These are phyloP conservation scores for Periophthalmus magnuspinnatus DNA, from an alignment of 2,797 vertebrate species.

Conservation along the genomic window DNA sequence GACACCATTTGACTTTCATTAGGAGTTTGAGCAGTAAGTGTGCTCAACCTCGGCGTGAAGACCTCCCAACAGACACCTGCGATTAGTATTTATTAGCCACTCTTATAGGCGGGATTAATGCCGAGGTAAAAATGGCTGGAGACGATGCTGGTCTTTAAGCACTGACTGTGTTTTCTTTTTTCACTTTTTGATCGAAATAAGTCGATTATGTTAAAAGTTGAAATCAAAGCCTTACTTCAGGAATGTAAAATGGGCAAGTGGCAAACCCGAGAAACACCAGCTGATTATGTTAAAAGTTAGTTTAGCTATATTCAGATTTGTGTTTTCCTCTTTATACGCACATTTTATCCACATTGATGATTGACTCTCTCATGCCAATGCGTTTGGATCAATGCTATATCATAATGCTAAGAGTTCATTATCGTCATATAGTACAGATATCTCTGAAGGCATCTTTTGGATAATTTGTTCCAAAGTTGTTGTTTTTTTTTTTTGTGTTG, in stretches of 20 bases:
- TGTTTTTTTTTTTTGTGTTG: neutral
- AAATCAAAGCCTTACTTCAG: no score
- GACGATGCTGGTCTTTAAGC: slow-evolving; percentile 19
- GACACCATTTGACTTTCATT: slow-evolving; percentile 60
- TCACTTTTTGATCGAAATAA: no score
- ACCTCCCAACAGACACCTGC: slow-evolving; percentile 41
- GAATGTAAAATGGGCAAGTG: no score
- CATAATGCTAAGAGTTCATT: no score
- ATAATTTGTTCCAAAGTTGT: neutral
- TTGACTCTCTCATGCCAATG: neutral
- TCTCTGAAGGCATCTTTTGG: no score
- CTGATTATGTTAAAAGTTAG: neutral
- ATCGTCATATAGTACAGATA: no score
- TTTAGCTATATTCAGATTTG: neutral
- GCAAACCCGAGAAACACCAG: no score
- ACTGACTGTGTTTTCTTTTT: neutral
- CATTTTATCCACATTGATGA: neutral
- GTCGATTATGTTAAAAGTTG: no score
- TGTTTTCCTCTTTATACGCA: neutral
- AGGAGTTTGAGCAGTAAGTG: slow-evolving; percentile 59
- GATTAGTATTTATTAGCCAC: slow-evolving; percentile 40
- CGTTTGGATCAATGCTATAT: no score
- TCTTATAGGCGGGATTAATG: slow-evolving; percentile 43
- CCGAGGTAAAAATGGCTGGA: slow-evolving; percentile 16
- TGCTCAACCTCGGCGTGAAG: slow-evolving; percentile 61